phyloP scores from a whole-genome alignment of 2,888 invertebrate species.

The Epicampocera succincta region DNA sequence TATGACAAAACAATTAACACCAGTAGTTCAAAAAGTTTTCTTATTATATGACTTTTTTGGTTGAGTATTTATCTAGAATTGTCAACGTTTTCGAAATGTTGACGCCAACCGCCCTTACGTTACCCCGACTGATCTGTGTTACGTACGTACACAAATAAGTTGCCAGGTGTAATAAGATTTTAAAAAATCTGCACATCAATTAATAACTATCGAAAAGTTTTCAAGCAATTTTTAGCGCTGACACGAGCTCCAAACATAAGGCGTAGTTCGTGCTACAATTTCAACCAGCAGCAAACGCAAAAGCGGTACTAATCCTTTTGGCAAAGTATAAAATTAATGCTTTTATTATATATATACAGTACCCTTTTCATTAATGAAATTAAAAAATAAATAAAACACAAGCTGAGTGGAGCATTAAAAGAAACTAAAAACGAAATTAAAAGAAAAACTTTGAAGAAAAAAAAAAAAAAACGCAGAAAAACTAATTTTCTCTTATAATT shows the following conservation, averaged over 20 bases:
- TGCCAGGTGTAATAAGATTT: too few relatives aligned
- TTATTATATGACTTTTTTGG: too few relatives aligned
- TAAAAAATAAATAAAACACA: conserved; percentile 5
- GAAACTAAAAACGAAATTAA: conserved; percentile 39
- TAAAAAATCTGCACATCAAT: not conserved
- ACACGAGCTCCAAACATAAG: conserved; percentile 14
- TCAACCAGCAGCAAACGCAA: conserved; percentile 50
- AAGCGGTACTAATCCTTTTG: conserved; percentile 44
- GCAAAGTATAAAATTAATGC: conserved; percentile 16
- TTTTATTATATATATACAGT: conserved; percentile 26
- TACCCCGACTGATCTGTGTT: too few relatives aligned
- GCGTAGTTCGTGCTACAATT: conserved; percentile 36
- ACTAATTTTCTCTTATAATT: conserved; percentile 64
- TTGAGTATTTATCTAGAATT: too few relatives aligned
- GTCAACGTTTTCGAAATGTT: too few relatives aligned
- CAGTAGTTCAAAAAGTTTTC: too few relatives aligned
- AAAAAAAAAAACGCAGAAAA: conserved; percentile 45
- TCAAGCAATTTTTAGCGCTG: too few relatives aligned
- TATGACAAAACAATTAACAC: too few relatives aligned
- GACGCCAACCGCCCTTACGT: too few relatives aligned
- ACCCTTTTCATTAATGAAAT: conserved; percentile 14
- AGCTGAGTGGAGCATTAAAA: conserved; percentile 7
- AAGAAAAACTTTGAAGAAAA: not conserved
- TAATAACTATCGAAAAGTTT: too few relatives aligned
- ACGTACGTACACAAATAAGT: too few relatives aligned